Conservation (phyloP, 2,113 vertebrate species). For the Pseudorectes ferrugineus region DNA sequence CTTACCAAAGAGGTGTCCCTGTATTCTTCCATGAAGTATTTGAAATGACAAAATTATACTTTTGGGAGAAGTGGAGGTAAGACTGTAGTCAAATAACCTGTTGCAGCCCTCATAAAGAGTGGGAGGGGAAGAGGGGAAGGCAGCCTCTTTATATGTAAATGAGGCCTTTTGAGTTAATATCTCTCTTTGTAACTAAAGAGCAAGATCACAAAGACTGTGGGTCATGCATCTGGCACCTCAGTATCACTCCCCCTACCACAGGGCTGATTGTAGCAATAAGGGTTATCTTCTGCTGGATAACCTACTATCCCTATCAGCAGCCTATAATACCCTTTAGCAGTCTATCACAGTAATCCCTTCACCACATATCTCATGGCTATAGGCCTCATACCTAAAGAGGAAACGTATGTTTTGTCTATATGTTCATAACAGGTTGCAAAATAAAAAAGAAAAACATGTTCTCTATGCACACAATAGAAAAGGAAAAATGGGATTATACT, state of each 20-base stretch:
- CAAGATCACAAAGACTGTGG: background rate
- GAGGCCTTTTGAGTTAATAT: background rate
- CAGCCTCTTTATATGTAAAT: background rate
- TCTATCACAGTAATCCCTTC: background rate
- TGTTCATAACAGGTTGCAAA: background rate
- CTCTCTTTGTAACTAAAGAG: background rate
- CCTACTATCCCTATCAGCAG: background rate
- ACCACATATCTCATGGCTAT: background rate
- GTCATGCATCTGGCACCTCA: background rate
- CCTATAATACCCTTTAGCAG: background rate
- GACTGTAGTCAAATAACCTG: background rate
- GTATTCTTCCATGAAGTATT: background rate
- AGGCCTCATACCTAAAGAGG: background rate
- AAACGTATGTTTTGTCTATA: background rate
- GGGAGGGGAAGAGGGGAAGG: background rate
- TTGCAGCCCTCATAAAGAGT: background rate
- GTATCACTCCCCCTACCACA: background rate
- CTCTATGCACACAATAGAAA: background rate
- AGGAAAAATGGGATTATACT: background rate
- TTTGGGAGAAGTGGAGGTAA: background rate
- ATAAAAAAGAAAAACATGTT: background rate
- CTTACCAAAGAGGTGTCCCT: background rate
- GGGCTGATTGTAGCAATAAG: background rate
- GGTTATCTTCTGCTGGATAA: background rate
- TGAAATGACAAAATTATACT: background rate